phyloP scores from a whole-genome alignment of 2,797 vertebrate species.

The Staurois parvus region DNA sequence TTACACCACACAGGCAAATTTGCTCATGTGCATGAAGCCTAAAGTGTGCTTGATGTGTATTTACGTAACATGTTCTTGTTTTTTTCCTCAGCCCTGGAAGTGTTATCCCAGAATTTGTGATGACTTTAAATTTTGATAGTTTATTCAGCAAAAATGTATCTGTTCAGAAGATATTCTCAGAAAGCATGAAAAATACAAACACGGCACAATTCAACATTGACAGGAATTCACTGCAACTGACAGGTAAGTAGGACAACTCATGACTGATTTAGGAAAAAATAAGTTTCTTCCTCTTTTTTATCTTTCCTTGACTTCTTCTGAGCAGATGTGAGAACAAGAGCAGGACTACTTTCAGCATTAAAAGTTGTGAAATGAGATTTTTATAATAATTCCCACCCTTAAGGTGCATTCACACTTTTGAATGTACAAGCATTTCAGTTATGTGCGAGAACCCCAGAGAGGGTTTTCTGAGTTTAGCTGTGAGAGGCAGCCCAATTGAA shows the following conservation, averaged over 20 bases:
- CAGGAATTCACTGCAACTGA: not conserved
- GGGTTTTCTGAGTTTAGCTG: too few species aligned
- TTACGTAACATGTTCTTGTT: not conserved
- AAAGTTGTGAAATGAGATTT: too few species aligned
- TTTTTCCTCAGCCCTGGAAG: slow-evolving; percentile 35
- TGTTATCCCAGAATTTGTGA: slow-evolving; percentile 31
- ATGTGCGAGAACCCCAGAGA: too few species aligned
- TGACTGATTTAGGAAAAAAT: too few species aligned
- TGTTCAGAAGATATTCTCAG: slow-evolving; percentile 3
- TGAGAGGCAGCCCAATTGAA: too few species aligned
- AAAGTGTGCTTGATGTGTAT: not conserved
- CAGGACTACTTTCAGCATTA: too few species aligned
- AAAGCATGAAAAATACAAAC: slow-evolving; percentile 13
- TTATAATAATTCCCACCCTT: too few species aligned
- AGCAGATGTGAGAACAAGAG: not conserved
- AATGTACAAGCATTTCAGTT: too few species aligned
- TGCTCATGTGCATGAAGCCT: too few species aligned
- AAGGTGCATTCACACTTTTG: too few species aligned
- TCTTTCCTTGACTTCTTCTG: not conserved
- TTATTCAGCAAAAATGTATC: not conserved
- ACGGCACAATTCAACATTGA: slow-evolving; percentile 18
- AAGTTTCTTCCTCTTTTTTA: not conserved
- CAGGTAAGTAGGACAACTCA: not conserved
- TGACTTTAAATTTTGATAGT: not conserved
- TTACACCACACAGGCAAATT: too few species aligned